Base-by-base conservation (phyloP, 1,140 invertebrate genomes). In the Nebria ingens region DNA sequence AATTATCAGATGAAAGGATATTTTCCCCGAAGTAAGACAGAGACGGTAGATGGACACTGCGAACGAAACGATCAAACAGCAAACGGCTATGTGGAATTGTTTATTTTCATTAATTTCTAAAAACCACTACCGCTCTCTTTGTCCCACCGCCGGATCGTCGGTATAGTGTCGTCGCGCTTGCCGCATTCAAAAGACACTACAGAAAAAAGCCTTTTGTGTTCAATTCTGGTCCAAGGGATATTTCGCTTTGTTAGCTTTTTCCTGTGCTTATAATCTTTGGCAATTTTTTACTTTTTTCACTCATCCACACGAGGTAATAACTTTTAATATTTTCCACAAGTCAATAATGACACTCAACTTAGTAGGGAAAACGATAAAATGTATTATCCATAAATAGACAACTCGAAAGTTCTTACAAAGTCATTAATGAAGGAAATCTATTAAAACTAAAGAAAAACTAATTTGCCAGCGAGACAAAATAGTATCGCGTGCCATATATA, bases 91-190 rank as follows among this genome's bases (percentile, higher is more conserved):
- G 40, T 45, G 15, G 40, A 45, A 45, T 45, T 45, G 40, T 45
- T 45, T 45, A 45, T 45, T 45, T 45, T 45, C 40, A 45, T 45
- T 45, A 45, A 45, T 45, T 45, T 45, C 40, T 45, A 45, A 45
- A 45, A 45, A 45, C 40, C 40, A 17, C 40, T 17, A 45, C 9
- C 9, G 3, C 6, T 12, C 40, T 4, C 40, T 29, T 29, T 29
- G 13, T 45, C 40, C 17, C 40, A 11, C 15, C 17, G 3, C 9
- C 40, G 17, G n/a, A 6, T 17, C 6, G 9, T 11, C 15, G 40
- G 9, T 45, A 9, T 12, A 45, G 9, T 6, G 15, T 12, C 15
- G 17, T 45, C 40, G 9, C 15, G 9, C 9, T 45, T 17, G 40
- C 15, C 17, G 3, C 40, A 45, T 17, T 45, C 40, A 45, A 45